Evolutionary conservation across 1,140 invertebrate genomes (phyloP), one percentile per base, ranked within the genome.

Genomic region (Brachionus asplanchnoidis): DNA sequence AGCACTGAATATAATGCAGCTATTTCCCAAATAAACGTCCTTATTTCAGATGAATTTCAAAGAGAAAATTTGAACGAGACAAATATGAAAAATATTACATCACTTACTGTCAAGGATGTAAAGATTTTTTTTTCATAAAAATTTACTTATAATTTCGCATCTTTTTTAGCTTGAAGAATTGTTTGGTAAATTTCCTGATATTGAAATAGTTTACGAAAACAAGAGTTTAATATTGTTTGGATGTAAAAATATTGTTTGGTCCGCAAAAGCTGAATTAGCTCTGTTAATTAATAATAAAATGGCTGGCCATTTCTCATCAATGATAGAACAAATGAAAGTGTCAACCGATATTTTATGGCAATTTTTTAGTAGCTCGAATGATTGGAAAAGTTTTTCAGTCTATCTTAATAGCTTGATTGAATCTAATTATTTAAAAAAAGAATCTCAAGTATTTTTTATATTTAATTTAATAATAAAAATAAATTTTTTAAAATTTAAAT

Each of bases 341-440:
- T 77, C 73, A 7, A 77, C 42, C 11, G 20, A 77, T 46, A 77
- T 77, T 50, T 44, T 53, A 77, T 77, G 73, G 73, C 73, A 77
- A 53, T 77, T n/a, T 50, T 12, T 50, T 53, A 50, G 12, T 77
- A 14, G 23, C 0, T 4, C n/a, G 3, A 77, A 50, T 77, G 20
- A 23, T 26, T 77, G 73, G 73, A 77, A 26, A 77, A 50, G 32
- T 28, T 77, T 77, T 77, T 50, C 73, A 7, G 44, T 77, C 11
- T 77, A 36, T 77, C 26, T 77, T 32, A 77, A 77, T 53, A 77
- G 73, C 28, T 50, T 77, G 44, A 77, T 77, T 17, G 73, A 77
- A 28, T 77, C 73, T n/a, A 26, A 17, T 50, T 50, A 77, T 26
- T 23, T 26, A 46, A 77, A 50, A 20, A 77, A 50, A 23, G 73